These are phyloP conservation scores for Microcebus lehilahytsara DNA, from an alignment of 2,113 vertebrate species.

Conservation along the genomic window DNA sequence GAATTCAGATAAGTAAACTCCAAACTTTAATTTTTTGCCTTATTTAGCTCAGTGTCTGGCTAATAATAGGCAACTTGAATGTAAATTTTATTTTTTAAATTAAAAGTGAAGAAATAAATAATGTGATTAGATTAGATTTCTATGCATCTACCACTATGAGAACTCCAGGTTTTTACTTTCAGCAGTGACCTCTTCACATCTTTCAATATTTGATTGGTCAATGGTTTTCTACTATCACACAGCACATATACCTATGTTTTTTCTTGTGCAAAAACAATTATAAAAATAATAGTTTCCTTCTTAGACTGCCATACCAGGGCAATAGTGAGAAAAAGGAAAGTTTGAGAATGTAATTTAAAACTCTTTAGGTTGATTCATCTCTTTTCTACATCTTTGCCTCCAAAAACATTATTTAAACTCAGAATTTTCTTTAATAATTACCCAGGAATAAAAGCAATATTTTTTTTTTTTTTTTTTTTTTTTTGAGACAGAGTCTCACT, in stretches of 20 bases:
- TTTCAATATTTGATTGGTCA: slow-evolving; percentile 2
- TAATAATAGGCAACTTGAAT: neutral
- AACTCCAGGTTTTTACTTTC: neutral
- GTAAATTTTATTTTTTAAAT: neutral
- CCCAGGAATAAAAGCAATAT: neutral
- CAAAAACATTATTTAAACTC: neutral
- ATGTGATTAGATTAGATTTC: neutral
- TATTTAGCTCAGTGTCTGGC: neutral
- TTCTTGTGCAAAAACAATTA: neutral
- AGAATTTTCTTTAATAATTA: slow-evolving; percentile 14
- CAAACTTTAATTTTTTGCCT: neutral
- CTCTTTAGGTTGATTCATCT: neutral
- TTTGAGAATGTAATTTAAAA: neutral
- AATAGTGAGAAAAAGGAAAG: neutral
- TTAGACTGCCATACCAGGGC: neutral
- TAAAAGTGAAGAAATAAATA: slow-evolving; percentile 9
- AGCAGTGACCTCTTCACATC: neutral
- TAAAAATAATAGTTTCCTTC: neutral
- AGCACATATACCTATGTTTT: neutral
- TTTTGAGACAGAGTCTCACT: too few relatives aligned
- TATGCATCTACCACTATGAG: neutral
- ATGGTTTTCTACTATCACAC: neutral
- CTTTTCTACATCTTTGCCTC: neutral
- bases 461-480: too few relatives aligned
- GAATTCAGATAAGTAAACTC: neutral